These are phyloP conservation scores for Phyllotis vaccarum DNA, from an alignment of 2,797 vertebrate genomes.

Conservation along the genomic window DNA sequence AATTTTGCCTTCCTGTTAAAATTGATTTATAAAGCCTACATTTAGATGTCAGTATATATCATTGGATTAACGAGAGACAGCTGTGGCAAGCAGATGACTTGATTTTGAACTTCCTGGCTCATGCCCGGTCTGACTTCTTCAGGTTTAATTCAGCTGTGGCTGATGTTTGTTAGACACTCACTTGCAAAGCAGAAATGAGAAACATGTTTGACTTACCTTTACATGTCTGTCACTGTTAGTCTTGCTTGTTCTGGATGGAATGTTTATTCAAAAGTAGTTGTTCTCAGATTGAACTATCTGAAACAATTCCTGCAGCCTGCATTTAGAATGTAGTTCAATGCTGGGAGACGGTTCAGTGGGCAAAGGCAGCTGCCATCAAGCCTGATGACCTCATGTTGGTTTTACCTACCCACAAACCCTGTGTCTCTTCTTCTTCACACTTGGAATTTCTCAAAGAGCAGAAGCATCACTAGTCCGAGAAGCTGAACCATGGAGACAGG, in stretches of 20 bases:
- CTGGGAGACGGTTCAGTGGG: not conserved
- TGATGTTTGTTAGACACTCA: not conserved
- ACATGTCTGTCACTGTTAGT: not conserved
- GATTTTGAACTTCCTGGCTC: not conserved
- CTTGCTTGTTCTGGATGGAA: slow-evolving; percentile 43
- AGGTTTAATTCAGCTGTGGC: not conserved
- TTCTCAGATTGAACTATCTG: slow-evolving; percentile 59
- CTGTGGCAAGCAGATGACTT: not conserved
- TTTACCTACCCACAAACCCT: slow-evolving; percentile 33
- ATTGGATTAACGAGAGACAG: not conserved
- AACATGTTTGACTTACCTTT: slow-evolving; percentile 51
- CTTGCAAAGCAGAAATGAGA: slow-evolving; percentile 16
- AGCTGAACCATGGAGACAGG: not conserved
- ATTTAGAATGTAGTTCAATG: slow-evolving; percentile 48
- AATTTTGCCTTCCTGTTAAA: not conserved
- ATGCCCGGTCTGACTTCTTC: not conserved
- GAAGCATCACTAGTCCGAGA: slow-evolving; percentile 28
- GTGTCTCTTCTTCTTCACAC: not conserved
- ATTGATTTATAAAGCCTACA: slow-evolving; percentile 35
- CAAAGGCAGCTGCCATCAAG: not conserved
- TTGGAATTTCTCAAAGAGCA: not conserved
- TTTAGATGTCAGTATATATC: not conserved
- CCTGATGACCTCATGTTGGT: not conserved
- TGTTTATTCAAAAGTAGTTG: slow-evolving; percentile 71
- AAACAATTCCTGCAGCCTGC: slow-evolving; percentile 47